These are phyloP conservation scores for Tympanoctomys barrerae DNA, from an alignment of 2,797 vertebrate genomes.

Conservation along the genomic window DNA sequence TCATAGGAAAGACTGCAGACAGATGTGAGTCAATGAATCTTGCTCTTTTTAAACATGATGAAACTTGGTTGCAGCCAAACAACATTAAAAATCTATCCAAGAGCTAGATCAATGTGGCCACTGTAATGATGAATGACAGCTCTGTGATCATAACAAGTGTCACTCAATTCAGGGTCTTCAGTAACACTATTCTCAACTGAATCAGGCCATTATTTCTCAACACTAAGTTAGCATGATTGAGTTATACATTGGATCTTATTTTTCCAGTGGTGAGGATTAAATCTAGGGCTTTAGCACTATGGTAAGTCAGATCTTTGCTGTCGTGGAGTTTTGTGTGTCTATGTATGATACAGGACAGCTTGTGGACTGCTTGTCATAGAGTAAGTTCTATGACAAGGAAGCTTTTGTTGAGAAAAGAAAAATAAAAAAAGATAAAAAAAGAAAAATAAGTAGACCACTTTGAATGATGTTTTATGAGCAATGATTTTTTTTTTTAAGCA, in stretches of 20 bases:
- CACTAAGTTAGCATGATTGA: background rate
- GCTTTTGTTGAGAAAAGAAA: background rate
- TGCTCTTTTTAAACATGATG: background rate
- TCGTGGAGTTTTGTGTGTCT: background rate
- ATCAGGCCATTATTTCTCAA: background rate
- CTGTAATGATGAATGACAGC: background rate
- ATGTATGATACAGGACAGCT: background rate
- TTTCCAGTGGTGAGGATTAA: background rate
- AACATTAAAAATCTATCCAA: background rate
- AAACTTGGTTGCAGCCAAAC: background rate
- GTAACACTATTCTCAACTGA: background rate
- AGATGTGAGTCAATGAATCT: background rate
- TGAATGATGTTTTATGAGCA: conserved; percentile 5
- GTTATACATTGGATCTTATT: background rate
- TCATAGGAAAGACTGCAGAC: background rate
- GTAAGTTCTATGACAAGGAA: background rate
- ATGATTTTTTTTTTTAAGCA: background rate
- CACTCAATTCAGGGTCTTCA: background rate
- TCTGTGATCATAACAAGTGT: background rate
- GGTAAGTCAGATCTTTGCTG: background rate
- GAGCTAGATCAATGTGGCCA: background rate
- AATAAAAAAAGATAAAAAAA: background rate
- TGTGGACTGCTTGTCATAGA: background rate
- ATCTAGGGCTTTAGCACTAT: background rate
- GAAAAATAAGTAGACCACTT: background rate